A percentile compares a stretch with the other conserved stretches of the same genome.
These are phyloP conservation scores for Nysson spinosus DNA, from an alignment of 2,888 invertebrate species.

Conservation along the genomic window DNA sequence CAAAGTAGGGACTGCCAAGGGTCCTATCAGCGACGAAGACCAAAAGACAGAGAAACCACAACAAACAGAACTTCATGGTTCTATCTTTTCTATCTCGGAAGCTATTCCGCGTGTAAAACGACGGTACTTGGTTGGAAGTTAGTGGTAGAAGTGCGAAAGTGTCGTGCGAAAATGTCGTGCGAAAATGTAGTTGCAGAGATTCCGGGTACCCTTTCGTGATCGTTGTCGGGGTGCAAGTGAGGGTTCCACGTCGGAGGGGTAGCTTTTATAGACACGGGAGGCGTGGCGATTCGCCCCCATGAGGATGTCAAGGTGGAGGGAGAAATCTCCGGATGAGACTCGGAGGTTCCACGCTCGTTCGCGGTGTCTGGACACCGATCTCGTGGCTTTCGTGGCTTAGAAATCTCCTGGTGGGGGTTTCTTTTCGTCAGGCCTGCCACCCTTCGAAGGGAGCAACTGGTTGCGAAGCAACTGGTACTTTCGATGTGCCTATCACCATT, in stretches of 20 bases:
- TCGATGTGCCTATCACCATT: slow-evolving; percentile 20
- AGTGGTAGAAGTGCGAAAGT: too few relatives aligned
- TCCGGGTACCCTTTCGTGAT: slow-evolving; percentile 28
- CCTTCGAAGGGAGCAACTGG: slow-evolving; percentile 64
- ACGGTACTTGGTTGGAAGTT: too few relatives aligned
- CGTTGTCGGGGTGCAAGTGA: slow-evolving; percentile 69
- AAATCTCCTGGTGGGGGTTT: not conserved
- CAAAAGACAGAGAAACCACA: slow-evolving; percentile 65
- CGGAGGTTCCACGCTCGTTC: slow-evolving; percentile 24
- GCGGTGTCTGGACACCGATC: slow-evolving; percentile 22
- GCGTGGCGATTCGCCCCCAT: slow-evolving; percentile 68
- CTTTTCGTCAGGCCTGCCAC: slow-evolving; percentile 14
- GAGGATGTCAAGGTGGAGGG: slow-evolving; percentile 49
- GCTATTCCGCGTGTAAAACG: too few relatives aligned
- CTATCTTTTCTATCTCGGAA: too few relatives aligned
- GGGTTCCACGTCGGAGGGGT: slow-evolving; percentile 58
- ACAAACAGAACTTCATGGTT: slow-evolving; percentile 66
- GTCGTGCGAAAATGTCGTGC: too few relatives aligned
- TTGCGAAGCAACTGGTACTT: slow-evolving; percentile 70
- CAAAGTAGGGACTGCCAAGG: slow-evolving; percentile 68
- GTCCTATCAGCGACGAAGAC: slow-evolving; percentile 62
- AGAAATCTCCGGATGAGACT: slow-evolving; percentile 46
- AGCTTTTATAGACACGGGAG: slow-evolving; percentile 74
- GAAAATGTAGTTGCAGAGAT: too few relatives aligned
- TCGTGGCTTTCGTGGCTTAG: not conserved